Evolutionary conservation across 1,140 invertebrate species (phyloP).

Genomic region (Diprion similis): DNA sequence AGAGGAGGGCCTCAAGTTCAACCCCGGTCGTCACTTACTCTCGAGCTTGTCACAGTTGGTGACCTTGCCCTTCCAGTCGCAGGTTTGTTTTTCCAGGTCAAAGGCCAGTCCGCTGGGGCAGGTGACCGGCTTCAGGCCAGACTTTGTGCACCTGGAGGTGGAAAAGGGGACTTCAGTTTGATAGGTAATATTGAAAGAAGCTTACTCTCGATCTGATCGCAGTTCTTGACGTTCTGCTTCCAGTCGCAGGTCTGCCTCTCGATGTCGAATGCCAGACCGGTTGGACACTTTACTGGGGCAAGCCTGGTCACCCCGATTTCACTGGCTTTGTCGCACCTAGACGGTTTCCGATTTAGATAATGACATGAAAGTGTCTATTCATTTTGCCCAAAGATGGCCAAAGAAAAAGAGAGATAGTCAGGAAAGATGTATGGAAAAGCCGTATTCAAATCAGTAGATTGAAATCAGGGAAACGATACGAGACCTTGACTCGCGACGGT

Average conservation of each 20-base stretch:
- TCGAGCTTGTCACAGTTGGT: constrained; percentile 94
- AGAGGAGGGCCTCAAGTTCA: constrained; percentile 17
- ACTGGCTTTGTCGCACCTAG: constrained; percentile 88
- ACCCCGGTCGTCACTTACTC: constrained; percentile 80
- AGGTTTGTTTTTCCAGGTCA: constrained; percentile 96
- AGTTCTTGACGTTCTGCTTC: constrained; percentile 95
- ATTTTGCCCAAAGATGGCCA: constrained; percentile 14
- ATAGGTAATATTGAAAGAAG: constrained; percentile 55
- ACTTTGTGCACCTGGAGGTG: constrained; percentile 83
- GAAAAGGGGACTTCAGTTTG: constrained; percentile 21
- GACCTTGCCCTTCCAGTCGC: constrained; percentile 97
- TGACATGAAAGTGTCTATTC: constrained; percentile 11
- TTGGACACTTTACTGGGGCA: constrained; percentile 86
- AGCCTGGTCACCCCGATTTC: constrained; percentile 85
- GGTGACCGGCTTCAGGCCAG: constrained; percentile 92
- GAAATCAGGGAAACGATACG: constrained; percentile 20
- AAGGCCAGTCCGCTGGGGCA: constrained; percentile 94
- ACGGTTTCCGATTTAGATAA: constrained; percentile 30
- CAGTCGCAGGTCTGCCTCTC: constrained; percentile 94
- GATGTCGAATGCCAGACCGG: constrained; percentile 92
- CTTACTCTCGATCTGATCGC: constrained; percentile 93
- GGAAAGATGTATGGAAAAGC: no score
- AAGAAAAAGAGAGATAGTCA: constrained; percentile 14
- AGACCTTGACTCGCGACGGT: neutral
- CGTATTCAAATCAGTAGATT: constrained; percentile 14